These are phyloP conservation scores for Tichodroma muraria DNA, from an alignment of 2,113 vertebrate species.

Conservation along the genomic window DNA sequence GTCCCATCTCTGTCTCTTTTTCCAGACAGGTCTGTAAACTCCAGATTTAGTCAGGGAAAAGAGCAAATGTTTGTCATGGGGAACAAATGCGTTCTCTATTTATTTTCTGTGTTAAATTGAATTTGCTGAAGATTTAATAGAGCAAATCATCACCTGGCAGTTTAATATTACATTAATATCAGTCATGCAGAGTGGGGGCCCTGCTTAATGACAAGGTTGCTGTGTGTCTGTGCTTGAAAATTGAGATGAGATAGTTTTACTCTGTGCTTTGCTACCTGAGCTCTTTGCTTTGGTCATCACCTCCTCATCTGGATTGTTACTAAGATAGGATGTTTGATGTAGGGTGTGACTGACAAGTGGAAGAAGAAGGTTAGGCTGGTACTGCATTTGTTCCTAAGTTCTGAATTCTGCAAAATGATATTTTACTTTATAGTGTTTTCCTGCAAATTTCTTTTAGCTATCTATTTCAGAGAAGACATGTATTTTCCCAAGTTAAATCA, in stretches of 20 bases:
- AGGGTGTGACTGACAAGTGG: not conserved
- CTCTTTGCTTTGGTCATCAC: not conserved
- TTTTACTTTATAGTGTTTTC: not conserved
- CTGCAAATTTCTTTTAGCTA: not conserved
- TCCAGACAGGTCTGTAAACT: not conserved
- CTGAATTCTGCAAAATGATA: not conserved
- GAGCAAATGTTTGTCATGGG: not conserved
- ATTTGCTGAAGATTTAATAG: not conserved
- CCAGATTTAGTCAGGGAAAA: not conserved
- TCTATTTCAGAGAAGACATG: not conserved
- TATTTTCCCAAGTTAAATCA: not conserved
- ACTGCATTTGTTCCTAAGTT: not conserved
- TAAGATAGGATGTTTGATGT: not conserved
- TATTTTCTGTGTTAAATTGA: not conserved
- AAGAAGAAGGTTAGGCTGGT: not conserved
- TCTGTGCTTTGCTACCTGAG: not conserved
- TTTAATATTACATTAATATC: slow-evolving; percentile 16
- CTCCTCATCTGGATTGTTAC: not conserved
- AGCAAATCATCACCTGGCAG: slow-evolving; percentile 18
- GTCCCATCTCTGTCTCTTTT: not conserved
- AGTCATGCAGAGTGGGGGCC: not conserved
- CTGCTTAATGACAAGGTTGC: not conserved
- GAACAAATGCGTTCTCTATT: not conserved
- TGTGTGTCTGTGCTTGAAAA: not conserved
- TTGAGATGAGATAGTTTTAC: not conserved